Conservation (phyloP, 2,797 vertebrate species). For the Neosilurus mollespiculum region DNA sequence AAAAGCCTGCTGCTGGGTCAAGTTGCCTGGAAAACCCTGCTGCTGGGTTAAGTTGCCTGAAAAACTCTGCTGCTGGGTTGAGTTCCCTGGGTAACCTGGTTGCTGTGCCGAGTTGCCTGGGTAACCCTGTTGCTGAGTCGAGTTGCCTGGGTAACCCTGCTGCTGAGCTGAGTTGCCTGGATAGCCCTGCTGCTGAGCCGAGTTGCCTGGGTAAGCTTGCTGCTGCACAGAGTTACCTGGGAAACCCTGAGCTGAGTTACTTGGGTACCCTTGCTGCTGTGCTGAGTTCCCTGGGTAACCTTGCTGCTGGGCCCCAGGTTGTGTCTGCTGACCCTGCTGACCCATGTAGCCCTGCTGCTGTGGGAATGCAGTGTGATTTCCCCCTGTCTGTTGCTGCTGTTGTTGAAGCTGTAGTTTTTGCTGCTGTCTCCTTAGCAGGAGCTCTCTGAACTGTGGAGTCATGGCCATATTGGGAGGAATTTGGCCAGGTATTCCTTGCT, state of each 20-base stretch:
- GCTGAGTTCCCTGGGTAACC: slow-evolving; percentile 26
- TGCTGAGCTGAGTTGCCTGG: slow-evolving; percentile 1
- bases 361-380: slow-evolving; percentile 88
- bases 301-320: slow-evolving; percentile 53
- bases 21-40: slow-evolving; percentile 55
- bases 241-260: slow-evolving; percentile 16
- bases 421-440: slow-evolving; percentile 81
- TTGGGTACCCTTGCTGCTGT: slow-evolving; percentile 15
- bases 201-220: slow-evolving; percentile 16
- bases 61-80: slow-evolving; percentile 65
- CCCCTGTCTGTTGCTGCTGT: slow-evolving; percentile 77
- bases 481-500: slow-evolving; percentile 77
- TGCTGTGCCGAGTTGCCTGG: not conserved
- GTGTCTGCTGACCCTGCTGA: slow-evolving; percentile 77
- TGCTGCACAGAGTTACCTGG: slow-evolving; percentile 13
- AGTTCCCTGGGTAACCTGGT: slow-evolving; percentile 2
- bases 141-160: slow-evolving; percentile 21
- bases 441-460: slow-evolving; percentile 86
- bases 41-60: slow-evolving; percentile 13
- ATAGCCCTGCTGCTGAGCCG: slow-evolving; percentile 5
- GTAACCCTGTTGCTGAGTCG: slow-evolving; percentile 63
- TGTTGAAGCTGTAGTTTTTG: slow-evolving; percentile 78
- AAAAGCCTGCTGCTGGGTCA: slow-evolving; percentile 52
- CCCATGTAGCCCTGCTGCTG: slow-evolving; percentile 83
- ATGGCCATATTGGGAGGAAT: slow-evolving; percentile 83